These are phyloP conservation scores for Malacoctenus gilli DNA, from an alignment of 2,797 vertebrate species.

Conservation along the genomic window DNA sequence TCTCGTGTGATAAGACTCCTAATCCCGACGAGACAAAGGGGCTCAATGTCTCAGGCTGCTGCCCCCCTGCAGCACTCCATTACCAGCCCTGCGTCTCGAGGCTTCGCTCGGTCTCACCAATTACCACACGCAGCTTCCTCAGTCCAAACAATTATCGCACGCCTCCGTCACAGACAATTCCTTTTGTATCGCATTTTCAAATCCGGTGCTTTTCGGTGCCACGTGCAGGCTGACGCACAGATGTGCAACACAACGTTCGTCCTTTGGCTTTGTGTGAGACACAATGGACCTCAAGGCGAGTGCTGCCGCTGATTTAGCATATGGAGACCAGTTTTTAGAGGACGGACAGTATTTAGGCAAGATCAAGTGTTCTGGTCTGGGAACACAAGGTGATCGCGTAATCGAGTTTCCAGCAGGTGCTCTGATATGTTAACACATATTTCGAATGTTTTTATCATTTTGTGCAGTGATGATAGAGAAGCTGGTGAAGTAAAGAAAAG, in stretches of 20 bases:
- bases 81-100: constrained; percentile 43
- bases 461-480: constrained; percentile 16
- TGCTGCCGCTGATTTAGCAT: background rate
- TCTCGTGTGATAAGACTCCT: constrained; percentile 75
- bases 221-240: too few relatives aligned
- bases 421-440: background rate
- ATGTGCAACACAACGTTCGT: constrained; percentile 19
- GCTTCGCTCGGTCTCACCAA: constrained; percentile 60
- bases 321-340: constrained; percentile 6
- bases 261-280: constrained; percentile 20
- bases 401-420: constrained; percentile 1
- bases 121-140: constrained; percentile 65
- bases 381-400: too few relatives aligned
- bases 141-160: constrained; percentile 66
- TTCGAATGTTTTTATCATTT: background rate
- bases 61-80: constrained; percentile 62
- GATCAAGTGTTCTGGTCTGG: too few relatives aligned
- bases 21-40: constrained; percentile 72
- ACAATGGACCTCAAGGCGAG: constrained; percentile 10
- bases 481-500: background rate
- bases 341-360: too few relatives aligned
- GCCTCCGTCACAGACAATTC: constrained; percentile 48
- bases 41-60: constrained; percentile 65
- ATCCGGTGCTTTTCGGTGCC: constrained; percentile 6
- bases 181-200: constrained; percentile 45